A percentile compares a stretch with the other conserved stretches of the same genome.
These are phyloP conservation scores for Charaxes varanes DNA, from an alignment of 1,140 invertebrate species.

Conservation along the genomic window DNA sequence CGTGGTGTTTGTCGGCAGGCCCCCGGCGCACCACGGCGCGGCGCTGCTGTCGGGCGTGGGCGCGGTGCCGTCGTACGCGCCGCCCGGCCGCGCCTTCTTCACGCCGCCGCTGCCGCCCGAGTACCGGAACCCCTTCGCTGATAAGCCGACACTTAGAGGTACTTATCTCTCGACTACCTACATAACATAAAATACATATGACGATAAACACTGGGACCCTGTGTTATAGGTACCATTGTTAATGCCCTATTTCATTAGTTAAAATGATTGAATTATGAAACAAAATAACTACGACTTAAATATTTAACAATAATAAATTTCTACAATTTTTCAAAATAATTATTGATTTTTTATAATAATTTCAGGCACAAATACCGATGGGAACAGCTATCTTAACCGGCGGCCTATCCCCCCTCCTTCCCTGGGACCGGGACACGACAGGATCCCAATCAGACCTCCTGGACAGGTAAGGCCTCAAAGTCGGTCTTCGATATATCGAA, in stretches of 20 bases:
- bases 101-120: slow-evolving; percentile 86
- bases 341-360: slow-evolving; percentile 5
- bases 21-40: slow-evolving; percentile 65
- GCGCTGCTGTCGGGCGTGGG: slow-evolving; percentile 61
- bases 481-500: too few species aligned
- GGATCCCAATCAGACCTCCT: slow-evolving; percentile 86
- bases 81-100: slow-evolving; percentile 83
- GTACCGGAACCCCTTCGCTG: slow-evolving; percentile 86
- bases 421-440: slow-evolving; percentile 83
- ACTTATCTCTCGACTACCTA: too few species aligned
- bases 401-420: slow-evolving; percentile 85
- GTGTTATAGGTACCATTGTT: too few species aligned
- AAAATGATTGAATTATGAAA: too few species aligned
- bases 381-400: slow-evolving; percentile 77
- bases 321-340: background rate
- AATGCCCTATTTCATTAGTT: too few species aligned
- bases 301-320: background rate
- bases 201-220: too few species aligned
- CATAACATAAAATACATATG: too few species aligned
- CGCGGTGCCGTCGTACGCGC: slow-evolving; percentile 86
- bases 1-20: slow-evolving; percentile 33
- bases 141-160: slow-evolving; percentile 87
- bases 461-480: slow-evolving; percentile 70
- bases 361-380: slow-evolving; percentile 77
- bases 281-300: too few species aligned